These are phyloP conservation scores for Iphiclides podalirius DNA, from an alignment of 2,888 invertebrate genomes.

Conservation along the genomic window DNA sequence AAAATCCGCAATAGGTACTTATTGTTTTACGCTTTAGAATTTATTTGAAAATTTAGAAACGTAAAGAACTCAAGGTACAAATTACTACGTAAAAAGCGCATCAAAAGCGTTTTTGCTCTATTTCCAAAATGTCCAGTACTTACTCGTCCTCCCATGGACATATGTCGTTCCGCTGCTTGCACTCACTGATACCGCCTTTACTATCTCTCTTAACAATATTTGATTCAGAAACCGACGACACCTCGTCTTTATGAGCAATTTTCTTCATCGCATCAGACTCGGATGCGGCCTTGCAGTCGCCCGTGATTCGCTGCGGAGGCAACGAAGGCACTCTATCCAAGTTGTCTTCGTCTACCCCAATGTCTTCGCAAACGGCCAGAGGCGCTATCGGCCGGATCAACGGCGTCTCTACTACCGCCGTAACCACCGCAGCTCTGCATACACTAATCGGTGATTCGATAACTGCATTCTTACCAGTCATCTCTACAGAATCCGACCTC, in stretches of 20 bases:
- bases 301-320: conserved; percentile 51
- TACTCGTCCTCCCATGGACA: conserved; percentile 98
- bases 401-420: conserved; percentile 20
- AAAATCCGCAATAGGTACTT: no score
- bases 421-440: conserved; percentile 2
- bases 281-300: conserved; percentile 51
- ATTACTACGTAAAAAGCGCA: neutral
- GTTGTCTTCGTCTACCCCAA: conserved; percentile 84
- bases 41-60: neutral
- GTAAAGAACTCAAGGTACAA: neutral
- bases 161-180: conserved; percentile 86
- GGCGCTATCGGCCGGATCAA: conserved; percentile 77
- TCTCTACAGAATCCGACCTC: conserved; percentile 63
- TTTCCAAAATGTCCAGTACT: conserved; percentile 71
- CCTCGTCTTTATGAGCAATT: conserved; percentile 66
- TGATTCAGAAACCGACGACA: conserved; percentile 64
- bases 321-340: conserved; percentile 77
- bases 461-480: neutral
- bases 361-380: conserved; percentile 84
- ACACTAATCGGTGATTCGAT: conserved; percentile 68
- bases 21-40: no score
- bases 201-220: conserved; percentile 69
- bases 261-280: conserved; percentile 56
- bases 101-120: neutral
- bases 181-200: conserved; percentile 58